Conservation (phyloP, 2,113 vertebrate species). For the Aspidoscelis tigris region DNA sequence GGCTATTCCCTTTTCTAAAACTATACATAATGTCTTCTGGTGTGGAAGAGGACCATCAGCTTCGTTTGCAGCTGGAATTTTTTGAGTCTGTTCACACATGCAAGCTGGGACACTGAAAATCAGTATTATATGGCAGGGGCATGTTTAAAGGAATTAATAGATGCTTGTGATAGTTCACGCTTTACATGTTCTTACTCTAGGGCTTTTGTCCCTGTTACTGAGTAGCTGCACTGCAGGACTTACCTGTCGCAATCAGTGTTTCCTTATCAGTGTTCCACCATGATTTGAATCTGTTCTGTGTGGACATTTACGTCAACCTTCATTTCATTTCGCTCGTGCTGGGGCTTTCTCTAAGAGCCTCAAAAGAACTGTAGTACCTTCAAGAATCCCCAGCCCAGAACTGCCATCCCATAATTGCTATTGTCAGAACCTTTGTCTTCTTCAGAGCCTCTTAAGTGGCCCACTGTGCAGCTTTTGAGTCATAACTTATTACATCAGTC, state of each 20-base stretch:
- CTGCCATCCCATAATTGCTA: constrained; percentile 14
- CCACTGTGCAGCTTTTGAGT: constrained; percentile 37
- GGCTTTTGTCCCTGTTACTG: neutral
- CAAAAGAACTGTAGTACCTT: neutral
- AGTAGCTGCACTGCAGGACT: neutral
- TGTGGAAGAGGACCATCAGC: neutral
- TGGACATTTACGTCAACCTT: neutral
- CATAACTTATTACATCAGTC: constrained; percentile 32
- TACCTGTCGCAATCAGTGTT: constrained; percentile 15
- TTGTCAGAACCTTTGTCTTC: constrained; percentile 19
- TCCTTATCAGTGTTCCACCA: neutral
- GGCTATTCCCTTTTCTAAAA: neutral
- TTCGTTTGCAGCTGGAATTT: neutral
- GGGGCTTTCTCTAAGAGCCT: neutral
- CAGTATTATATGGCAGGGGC: too few relatives aligned
- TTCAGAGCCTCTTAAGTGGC: constrained; percentile 31
- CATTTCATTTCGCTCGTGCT: constrained; percentile 12
- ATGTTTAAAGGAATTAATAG: neutral
- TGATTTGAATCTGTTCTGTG: neutral
- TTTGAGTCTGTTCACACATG: neutral
- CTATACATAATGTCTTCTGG: too few relatives aligned
- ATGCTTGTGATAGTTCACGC: neutral
- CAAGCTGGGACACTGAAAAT: neutral
- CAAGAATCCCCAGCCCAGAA: constrained; percentile 17
- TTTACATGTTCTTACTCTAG: neutral